Conservation (phyloP, 2,113 vertebrate species). For the Cygnus atratus region DNA sequence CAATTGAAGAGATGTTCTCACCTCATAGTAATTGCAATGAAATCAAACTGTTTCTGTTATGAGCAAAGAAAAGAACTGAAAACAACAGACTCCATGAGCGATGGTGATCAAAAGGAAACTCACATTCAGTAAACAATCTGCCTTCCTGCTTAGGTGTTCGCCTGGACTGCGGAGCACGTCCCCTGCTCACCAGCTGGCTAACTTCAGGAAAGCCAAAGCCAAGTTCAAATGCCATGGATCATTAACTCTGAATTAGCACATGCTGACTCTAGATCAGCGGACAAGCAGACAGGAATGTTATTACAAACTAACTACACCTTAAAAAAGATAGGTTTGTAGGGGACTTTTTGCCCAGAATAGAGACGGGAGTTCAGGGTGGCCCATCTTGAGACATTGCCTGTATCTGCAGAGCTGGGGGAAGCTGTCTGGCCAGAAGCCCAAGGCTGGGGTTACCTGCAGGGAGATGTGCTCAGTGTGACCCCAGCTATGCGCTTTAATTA, state of each 20-base stretch:
- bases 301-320: not conserved
- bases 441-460: not conserved
- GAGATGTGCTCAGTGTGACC: not conserved
- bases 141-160: not conserved
- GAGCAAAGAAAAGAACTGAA: not conserved
- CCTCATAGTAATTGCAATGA: not conserved
- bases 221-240: not conserved
- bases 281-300: not conserved
- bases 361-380: not conserved
- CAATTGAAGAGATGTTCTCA: not conserved
- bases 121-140: not conserved
- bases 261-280: not conserved
- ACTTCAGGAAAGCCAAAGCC: not conserved
- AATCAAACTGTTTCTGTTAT: not conserved
- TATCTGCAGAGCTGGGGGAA: not conserved
- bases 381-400: not conserved
- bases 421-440: not conserved
- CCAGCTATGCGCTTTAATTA: not conserved
- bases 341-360: not conserved
- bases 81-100: not conserved
- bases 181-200: not conserved
- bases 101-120: not conserved
- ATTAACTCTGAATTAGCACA: not conserved
- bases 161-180: not conserved
- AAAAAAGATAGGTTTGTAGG: not conserved